Evolutionary conservation across 2,888 invertebrate species (phyloP).

Genomic region (Callimorpha dominula): DNA sequence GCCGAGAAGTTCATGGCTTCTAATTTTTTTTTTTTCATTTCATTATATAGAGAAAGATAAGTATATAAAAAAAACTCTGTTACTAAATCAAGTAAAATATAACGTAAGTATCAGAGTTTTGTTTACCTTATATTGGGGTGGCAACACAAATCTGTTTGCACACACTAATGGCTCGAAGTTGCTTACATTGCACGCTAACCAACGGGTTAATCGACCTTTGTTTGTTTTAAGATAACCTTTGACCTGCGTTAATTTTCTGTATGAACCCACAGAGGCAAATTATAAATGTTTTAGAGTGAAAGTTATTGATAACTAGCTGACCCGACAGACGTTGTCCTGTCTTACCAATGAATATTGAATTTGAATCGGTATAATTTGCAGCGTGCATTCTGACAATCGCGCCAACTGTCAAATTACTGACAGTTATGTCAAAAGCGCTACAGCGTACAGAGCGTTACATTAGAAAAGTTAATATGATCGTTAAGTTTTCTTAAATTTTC

Average conservation of each 20-base stretch:
- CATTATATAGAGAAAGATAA: too few species aligned
- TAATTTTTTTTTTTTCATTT: too few species aligned
- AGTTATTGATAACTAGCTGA: not conserved
- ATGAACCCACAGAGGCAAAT: not conserved
- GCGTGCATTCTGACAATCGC: too few species aligned
- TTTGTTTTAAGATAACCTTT: constrained; percentile 51
- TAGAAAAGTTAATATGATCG: too few species aligned
- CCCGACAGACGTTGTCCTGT: too few species aligned
- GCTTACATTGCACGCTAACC: constrained; percentile 40
- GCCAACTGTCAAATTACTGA: too few species aligned
- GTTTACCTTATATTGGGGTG: constrained; percentile 32
- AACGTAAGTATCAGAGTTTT: constrained; percentile 40
- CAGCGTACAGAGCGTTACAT: too few species aligned
- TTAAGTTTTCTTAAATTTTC: too few species aligned
- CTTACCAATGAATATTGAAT: too few species aligned
- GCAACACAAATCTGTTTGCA: constrained; percentile 59
- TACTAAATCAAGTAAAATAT: constrained; percentile 21
- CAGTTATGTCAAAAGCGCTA: too few species aligned
- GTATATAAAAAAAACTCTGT: not conserved
- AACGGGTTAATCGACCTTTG: constrained; percentile 69
- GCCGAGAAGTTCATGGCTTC: too few species aligned
- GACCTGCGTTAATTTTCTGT: constrained; percentile 29
- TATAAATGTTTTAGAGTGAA: not conserved
- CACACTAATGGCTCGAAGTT: constrained; percentile 61
- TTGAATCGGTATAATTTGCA: too few species aligned